Base-by-base conservation (phyloP, 2,113 vertebrate species). In the Gobio gobio region DNA sequence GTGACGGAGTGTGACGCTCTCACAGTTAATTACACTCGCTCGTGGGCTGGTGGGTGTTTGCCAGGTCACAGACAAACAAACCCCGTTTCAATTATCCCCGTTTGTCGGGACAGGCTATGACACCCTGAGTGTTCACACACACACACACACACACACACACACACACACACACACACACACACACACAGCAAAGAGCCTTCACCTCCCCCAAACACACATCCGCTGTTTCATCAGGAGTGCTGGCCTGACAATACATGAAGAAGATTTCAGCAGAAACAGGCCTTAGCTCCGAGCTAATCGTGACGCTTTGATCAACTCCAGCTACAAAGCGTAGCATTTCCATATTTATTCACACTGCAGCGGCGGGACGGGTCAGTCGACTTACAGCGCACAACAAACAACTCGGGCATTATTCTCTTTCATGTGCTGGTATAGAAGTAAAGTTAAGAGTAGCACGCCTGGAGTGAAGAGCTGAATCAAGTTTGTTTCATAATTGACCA, bases 1-100 rank as follows among this genome's bases (percentile, higher is more conserved):
- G 93, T 92, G 93, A 94, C 92, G 91, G 93, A 94, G 92, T 92
- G 94, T 54, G 51, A 6, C 16, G 51, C 51, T 94, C 94, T 94
- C 93, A 94, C 93, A 94, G 92, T 89, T 95, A 93, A 93, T 94
- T 93, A 94, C 91, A 92, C 92, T 88, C 87, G 90, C 90, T 90
- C 89, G 89, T 89, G 89, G 79, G 87, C 78, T 59, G 89, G 90
- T 89, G 87, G 86, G 89, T 86, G 84, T 86, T 49, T 85, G 88
- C 79, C 78, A 73, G 89, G 90, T 78, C 54, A 82, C 83, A 80
- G 77, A 88, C 87, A 90, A 87, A 89, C 87, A 81, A 90, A 85
- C 85, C 86, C 89, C 47, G 77, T 88, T 82, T 86, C 82, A 33
- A 36, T 86, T 84, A 88, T 89, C 90, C 82, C 90, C 91, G 92